Evolutionary conservation across 30 jellyfish, hydroid and myxozoan genomes (phyloP), one percentile per base, ranked within the genome.

Genomic region (Sanderia malayensis): DNA sequence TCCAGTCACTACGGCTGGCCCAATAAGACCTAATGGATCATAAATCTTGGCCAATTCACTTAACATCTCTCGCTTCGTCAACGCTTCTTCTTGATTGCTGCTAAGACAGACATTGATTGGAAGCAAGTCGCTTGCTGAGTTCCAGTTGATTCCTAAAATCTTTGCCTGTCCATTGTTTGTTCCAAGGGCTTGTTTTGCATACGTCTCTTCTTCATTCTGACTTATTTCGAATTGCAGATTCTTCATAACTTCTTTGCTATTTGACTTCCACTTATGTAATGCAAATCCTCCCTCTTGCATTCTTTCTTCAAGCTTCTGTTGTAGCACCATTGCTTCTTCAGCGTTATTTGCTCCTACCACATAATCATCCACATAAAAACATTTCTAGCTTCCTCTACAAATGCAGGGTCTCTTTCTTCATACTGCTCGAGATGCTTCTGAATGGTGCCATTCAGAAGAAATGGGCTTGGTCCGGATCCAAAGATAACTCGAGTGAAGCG

Each of bases 121-220:
- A 8, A 41, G 55, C 15, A 41, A 6, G 55, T 41, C 55, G 15
- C 8, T 41, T 6, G 8, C 55, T 41, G 55, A 41, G 15, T 41
- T 15, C 55, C 55, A 41, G 8, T 15, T 41, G 8, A 41, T 41
- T 41, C 55, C 55, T 41, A 41, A 15, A 6, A 41, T 15, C 55
- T 41, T 41, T 41, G 55, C 15, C 15, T 41, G 55, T 41, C 55
- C 55, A 41, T 41, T 15, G 15, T 41, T 41, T 15, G 15, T 15
- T 41, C 55, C 55, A 6, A 41, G 15, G 55, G 55, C 15, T 41
- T 41, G 55, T 41, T 41, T 8, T 41, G 55, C 55, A 41, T 41
- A 41, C 55, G 55, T 41, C 55, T 41, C 55, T 41, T 41, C 55
- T 15, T 41, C n/a, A n/a, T n/a, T n/a, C n/a, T n/a, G n/a, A n/a